phyloP scores from a whole-genome alignment of 2,113 vertebrate genomes.

The Cololabis saira region DNA sequence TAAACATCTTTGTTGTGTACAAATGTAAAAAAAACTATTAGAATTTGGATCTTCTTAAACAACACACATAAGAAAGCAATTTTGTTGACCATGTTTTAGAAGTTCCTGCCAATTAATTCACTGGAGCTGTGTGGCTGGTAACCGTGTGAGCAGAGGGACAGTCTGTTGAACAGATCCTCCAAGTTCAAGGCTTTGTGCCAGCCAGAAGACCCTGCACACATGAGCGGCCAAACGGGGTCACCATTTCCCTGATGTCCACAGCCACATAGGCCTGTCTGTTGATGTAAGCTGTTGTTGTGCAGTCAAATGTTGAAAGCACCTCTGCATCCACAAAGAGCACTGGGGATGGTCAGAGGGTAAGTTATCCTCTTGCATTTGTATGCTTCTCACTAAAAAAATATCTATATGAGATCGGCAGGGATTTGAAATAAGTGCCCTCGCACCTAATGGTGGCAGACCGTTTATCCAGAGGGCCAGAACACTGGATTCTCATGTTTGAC shows the following conservation, averaged over 20 bases:
- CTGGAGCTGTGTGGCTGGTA: constrained; percentile 18
- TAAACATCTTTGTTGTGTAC: background rate
- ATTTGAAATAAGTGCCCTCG: constrained; percentile 25
- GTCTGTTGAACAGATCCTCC: constrained; percentile 37
- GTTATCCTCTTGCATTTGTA: constrained; percentile 15
- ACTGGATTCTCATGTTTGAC: constrained; percentile 23
- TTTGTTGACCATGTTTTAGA: constrained; percentile 1
- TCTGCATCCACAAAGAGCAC: background rate
- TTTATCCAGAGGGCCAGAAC: constrained; percentile 22
- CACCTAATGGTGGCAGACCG: constrained; percentile 15
- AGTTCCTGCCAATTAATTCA: constrained; percentile 21
- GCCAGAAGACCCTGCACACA: constrained; percentile 29
- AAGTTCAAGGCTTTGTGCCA: constrained; percentile 22
- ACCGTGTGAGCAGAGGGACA: constrained; percentile 31
- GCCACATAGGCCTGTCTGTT: constrained; percentile 17
- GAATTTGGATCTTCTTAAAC: background rate
- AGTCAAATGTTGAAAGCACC: constrained; percentile 10
- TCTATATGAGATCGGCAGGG: background rate
- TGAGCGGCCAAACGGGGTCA: constrained; percentile 13
- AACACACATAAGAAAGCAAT: constrained; percentile 8
- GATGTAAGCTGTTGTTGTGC: constrained; percentile 21
- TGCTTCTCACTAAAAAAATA: constrained; percentile 5
- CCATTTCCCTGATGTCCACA: constrained; percentile 24
- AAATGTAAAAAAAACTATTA: constrained; percentile 23
- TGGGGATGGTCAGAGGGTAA: background rate